A percentile compares a stretch with the other conserved stretches of the same genome.
These are phyloP conservation scores for Etia nguti DNA, from an alignment of 2,113 vertebrate species.

Conservation along the genomic window DNA sequence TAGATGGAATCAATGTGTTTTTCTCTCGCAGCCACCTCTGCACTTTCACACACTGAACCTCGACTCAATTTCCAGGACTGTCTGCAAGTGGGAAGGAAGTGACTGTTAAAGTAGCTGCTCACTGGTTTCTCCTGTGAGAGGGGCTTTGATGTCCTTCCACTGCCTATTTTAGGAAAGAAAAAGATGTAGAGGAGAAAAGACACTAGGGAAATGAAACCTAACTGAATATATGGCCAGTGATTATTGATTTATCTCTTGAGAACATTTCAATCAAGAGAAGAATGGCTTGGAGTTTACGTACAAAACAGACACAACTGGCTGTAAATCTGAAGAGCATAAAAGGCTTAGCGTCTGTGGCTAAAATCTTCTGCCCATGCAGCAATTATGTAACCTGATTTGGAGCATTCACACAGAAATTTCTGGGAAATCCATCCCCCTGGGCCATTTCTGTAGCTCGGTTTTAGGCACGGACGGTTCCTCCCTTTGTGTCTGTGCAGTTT, in stretches of 20 bases:
- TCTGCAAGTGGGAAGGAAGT: not conserved
- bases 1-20: conserved; percentile 22
- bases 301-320: not conserved
- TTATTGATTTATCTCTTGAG: not conserved
- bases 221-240: not conserved
- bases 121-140: not conserved
- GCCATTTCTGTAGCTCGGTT: not conserved
- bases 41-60: conserved; percentile 16
- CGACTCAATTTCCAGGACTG: conserved; percentile 19
- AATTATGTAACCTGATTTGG: not conserved
- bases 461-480: not conserved
- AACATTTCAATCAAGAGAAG: not conserved
- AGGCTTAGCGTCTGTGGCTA: not conserved
- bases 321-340: not conserved
- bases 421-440: not conserved
- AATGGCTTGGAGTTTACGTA: not conserved
- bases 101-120: not conserved
- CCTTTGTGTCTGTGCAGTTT: not conserved
- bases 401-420: not conserved
- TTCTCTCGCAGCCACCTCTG: conserved; percentile 12
- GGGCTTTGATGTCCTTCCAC: not conserved
- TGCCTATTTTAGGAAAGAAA: not conserved
- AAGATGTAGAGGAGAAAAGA: not conserved
- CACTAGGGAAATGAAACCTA: not conserved
- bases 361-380: not conserved